These are phyloP conservation scores for Myzus persicae DNA, from an alignment of 1,140 invertebrate species.

Conservation along the genomic window DNA sequence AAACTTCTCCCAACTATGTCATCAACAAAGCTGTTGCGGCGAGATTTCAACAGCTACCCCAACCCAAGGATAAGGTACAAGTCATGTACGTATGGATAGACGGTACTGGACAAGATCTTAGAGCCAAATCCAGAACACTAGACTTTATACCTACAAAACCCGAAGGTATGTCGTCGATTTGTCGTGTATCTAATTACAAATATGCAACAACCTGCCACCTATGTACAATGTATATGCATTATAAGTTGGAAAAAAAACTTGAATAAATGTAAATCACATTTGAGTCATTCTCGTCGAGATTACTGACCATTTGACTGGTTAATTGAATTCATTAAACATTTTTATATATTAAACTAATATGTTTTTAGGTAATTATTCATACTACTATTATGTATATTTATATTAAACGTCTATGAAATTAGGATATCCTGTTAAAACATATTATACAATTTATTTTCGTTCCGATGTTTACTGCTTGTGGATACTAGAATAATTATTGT, in stretches of 20 bases:
- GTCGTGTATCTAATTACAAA: not conserved
- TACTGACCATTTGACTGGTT: not conserved
- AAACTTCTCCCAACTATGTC: slow-evolving; percentile 74
- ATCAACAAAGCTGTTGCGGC: slow-evolving; percentile 78
- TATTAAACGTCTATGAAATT: too few species aligned
- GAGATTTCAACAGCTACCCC: slow-evolving; percentile 77
- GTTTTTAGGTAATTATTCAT: not conserved
- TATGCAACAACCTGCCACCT: not conserved
- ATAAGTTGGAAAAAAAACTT: not conserved
- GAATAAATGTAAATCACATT: not conserved
- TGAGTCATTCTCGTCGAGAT: not conserved
- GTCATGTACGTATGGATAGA: slow-evolving; percentile 97
- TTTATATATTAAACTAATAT: not conserved
- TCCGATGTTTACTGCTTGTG: not conserved
- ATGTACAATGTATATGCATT: too few species aligned
- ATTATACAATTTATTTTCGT: not conserved
- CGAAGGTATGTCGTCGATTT: slow-evolving; percentile 67
- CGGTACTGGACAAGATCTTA: slow-evolving; percentile 86
- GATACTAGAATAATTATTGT: not conserved
- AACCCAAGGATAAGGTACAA: slow-evolving; percentile 79
- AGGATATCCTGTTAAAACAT: slow-evolving; percentile 49
- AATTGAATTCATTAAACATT: not conserved
- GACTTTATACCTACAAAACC: slow-evolving; percentile 78
- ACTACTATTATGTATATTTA: too few species aligned
- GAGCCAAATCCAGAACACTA: slow-evolving; percentile 90